Conservation (phyloP, 2,113 vertebrate genomes). For the Argyrosomus japonicus region DNA sequence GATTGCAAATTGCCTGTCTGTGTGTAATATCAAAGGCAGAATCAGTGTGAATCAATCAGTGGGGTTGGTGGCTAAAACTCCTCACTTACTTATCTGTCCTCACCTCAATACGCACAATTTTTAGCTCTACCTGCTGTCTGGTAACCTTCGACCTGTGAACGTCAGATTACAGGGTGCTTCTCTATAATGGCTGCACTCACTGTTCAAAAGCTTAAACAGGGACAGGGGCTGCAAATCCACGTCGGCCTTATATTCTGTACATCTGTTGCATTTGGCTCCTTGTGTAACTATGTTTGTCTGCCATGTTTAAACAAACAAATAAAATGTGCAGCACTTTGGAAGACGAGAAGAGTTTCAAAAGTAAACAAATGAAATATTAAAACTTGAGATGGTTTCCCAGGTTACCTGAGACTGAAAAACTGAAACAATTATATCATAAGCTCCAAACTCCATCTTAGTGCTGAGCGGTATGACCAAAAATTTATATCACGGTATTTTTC, state of each 20-base stretch:
- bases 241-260: background rate
- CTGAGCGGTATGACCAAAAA: too few relatives aligned
- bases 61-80: background rate
- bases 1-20: constrained; percentile 64
- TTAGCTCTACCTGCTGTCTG: background rate
- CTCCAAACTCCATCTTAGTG: too few relatives aligned
- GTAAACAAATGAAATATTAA: background rate
- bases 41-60: constrained; percentile 18
- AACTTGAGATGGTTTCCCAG: background rate
- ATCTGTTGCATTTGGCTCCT: background rate
- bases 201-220: background rate
- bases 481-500: too few relatives aligned
- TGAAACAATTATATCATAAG: too few relatives aligned
- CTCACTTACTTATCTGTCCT: background rate
- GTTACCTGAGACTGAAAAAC: too few relatives aligned
- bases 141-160: background rate
- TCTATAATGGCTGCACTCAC: background rate
- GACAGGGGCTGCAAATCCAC: background rate
- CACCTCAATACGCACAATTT: background rate
- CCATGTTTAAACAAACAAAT: background rate
- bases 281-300: too few relatives aligned
- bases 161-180: background rate
- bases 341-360: background rate
- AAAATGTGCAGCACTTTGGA: background rate
- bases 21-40: constrained; percentile 36